These are phyloP conservation scores for Taurulus bubalis DNA, from an alignment of 2,113 vertebrate species.

Conservation along the genomic window DNA sequence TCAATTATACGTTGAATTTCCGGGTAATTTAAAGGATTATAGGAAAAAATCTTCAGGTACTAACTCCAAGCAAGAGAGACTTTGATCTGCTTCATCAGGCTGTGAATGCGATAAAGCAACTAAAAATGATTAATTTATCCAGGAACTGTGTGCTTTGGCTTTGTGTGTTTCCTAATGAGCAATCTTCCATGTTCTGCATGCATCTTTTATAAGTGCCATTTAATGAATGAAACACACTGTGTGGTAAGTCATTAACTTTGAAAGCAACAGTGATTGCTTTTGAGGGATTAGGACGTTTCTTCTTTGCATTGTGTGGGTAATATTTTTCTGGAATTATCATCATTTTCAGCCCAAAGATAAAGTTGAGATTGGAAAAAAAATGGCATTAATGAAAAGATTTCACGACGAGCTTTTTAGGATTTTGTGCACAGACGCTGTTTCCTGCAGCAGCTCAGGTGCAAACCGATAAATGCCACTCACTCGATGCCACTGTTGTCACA, in stretches of 20 bases:
- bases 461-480: constrained; percentile 46
- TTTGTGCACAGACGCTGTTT: not conserved
- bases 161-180: constrained; percentile 66
- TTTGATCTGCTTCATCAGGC: constrained; percentile 64
- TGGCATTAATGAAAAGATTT: constrained; percentile 57
- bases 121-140: constrained; percentile 66
- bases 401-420: not conserved
- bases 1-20: constrained; percentile 34
- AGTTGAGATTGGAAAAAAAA: constrained; percentile 62
- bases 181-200: constrained; percentile 69
- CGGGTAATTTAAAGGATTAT: constrained; percentile 63
- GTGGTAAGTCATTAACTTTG: constrained; percentile 78
- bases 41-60: constrained; percentile 57
- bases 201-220: constrained; percentile 77
- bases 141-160: constrained; percentile 46
- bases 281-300: constrained; percentile 69
- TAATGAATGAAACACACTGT: constrained; percentile 77
- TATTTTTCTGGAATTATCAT: constrained; percentile 62
- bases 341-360: constrained; percentile 60
- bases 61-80: not conserved
- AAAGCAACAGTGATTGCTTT: constrained; percentile 78
- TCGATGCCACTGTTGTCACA: constrained; percentile 46
- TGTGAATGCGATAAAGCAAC: constrained; percentile 51
- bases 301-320: constrained; percentile 61
- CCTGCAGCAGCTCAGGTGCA: constrained; percentile 3